Conservation (phyloP, 2,113 vertebrate genomes). For the Leptocoma aspasia region DNA sequence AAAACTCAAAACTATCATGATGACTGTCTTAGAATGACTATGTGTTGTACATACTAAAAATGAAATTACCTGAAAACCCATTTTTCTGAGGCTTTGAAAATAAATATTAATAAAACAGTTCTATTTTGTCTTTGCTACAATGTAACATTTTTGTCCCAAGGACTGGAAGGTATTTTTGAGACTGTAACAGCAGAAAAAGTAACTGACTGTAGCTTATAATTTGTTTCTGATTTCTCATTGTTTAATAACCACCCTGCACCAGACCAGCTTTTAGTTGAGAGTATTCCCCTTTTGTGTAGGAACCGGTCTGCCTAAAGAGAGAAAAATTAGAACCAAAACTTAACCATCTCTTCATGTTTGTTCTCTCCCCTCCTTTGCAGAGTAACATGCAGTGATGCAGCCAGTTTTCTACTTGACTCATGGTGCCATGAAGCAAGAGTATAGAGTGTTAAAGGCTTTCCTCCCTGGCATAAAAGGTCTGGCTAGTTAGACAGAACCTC, state of each 20-base stretch:
- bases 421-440: background rate
- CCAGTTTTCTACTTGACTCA: background rate
- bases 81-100: background rate
- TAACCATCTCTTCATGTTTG: background rate
- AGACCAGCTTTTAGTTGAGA: background rate
- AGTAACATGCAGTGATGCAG: background rate
- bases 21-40: background rate
- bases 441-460: background rate
- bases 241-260: background rate
- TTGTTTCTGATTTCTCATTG: background rate
- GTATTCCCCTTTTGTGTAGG: background rate
- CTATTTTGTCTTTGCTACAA: background rate
- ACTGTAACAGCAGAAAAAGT: background rate
- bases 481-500: background rate
- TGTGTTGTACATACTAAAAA: background rate
- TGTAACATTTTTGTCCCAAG: background rate
- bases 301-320: background rate
- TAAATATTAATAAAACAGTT: background rate
- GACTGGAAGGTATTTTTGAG: background rate
- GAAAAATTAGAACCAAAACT: background rate
- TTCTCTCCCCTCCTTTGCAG: background rate
- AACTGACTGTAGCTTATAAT: background rate
- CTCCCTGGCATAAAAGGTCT: background rate
- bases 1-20: background rate
- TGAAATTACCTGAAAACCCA: background rate